Evolutionary conservation across 2,797 vertebrate species (phyloP).

Genomic region (Gobionotothen gibberifrons): DNA sequence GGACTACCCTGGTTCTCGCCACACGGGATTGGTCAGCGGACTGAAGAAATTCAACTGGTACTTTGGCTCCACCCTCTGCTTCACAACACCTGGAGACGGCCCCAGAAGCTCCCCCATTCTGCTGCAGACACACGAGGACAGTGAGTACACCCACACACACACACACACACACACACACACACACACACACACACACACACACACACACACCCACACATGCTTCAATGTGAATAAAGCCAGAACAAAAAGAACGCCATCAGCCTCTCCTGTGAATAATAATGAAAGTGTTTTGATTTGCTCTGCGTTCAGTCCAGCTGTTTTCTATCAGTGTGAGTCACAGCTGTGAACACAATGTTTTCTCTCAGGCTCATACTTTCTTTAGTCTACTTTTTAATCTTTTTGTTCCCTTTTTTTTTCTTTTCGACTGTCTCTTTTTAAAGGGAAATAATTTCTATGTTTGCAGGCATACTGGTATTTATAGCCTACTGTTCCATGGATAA

Average conservation of each 20-base stretch:
- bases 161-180: conserved; percentile 4
- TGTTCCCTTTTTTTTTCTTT: conserved; percentile 2
- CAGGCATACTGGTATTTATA: conserved; percentile 61
- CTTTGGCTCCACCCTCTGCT: conserved; percentile 90
- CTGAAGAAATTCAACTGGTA: conserved; percentile 93
- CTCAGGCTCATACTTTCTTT: conserved; percentile 18
- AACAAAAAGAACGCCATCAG: conserved; percentile 27
- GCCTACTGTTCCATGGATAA: conserved; percentile 54
- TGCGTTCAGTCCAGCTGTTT: conserved; percentile 54
- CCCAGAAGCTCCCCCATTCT: conserved; percentile 88
- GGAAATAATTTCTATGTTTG: conserved; percentile 67
- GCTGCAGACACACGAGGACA: conserved; percentile 91
- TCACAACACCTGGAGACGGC: conserved; percentile 94
- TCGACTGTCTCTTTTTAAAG: conserved; percentile 46
- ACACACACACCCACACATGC: neutral
- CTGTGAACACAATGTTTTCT: conserved; percentile 40
- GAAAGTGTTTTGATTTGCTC: conserved; percentile 37
- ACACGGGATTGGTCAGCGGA: conserved; percentile 89
- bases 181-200: conserved; percentile 8
- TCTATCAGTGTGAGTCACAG: conserved; percentile 45
- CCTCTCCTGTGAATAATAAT: conserved; percentile 41
- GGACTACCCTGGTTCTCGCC: conserved; percentile 91
- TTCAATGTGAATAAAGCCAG: conserved; percentile 26
- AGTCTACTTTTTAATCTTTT: conserved; percentile 43
- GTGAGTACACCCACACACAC: conserved; percentile 83